Percentiles rank a stretch among this genome's conserved stretches.
These are phyloP conservation scores for Lepus townsendii DNA, from an alignment of 2,797 vertebrate species.

Conservation along the genomic window DNA sequence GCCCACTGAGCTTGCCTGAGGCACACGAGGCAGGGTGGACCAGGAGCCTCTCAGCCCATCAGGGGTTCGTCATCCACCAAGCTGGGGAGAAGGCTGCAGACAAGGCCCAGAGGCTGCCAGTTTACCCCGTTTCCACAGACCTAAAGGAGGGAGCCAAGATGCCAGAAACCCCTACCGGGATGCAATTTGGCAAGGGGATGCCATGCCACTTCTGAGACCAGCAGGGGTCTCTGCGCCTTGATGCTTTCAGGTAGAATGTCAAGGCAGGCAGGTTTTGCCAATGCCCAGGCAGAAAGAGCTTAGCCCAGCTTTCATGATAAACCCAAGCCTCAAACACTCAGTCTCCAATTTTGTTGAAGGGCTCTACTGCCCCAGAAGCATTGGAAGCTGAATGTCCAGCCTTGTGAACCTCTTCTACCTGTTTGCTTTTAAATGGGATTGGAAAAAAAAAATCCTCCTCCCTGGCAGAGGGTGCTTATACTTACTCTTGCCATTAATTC, in stretches of 20 bases:
- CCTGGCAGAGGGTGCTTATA: neutral
- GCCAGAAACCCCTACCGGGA: neutral
- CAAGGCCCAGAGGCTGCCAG: neutral
- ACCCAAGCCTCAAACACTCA: neutral
- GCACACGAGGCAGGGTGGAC: rapidly evolving
- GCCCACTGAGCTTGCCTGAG: neutral
- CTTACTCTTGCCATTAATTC: neutral
- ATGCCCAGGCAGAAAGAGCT: neutral
- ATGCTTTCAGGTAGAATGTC: neutral
- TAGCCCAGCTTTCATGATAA: neutral
- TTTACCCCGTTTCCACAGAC: neutral
- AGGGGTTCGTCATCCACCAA: neutral
- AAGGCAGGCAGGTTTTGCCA: neutral
- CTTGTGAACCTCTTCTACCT: neutral
- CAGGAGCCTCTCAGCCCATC: neutral
- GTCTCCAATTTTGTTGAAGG: neutral
- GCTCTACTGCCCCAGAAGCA: neutral
- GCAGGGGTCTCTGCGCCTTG: neutral
- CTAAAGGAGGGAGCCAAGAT: neutral
- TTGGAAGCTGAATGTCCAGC: neutral
- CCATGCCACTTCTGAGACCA: neutral
- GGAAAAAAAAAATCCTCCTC: neutral
- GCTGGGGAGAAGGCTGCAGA: neutral
- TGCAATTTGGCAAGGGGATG: neutral
- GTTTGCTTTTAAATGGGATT: neutral